Evolutionary conservation across 2,888 invertebrate species (phyloP), one percentile per base, ranked within the genome.

Genomic region (Aspidiotus rigidus): DNA sequence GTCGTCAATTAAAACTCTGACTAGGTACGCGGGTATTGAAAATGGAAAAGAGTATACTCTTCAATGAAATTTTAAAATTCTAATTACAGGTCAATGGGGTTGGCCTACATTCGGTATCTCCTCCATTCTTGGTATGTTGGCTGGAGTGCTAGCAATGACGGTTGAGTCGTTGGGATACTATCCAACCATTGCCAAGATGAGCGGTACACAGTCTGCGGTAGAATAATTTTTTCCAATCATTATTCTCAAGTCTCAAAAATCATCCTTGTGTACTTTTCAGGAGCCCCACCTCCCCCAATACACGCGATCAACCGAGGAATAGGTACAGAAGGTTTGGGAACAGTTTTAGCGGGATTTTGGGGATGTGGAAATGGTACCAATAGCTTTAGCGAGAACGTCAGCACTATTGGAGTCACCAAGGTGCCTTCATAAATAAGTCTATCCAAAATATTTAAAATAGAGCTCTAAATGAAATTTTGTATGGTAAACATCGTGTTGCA

Each of bases 281-380:
- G 85, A 41, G 90, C 89, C 0, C 86, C 89, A 0, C 86, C 90
- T 0, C 93, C 93, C 0, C 93, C 93, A 0, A 79, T 88, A 8
- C 90, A 91, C 77, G 92, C 91, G 0, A 88, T 93, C 74, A 93
- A 93, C 79, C 83, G 93, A 55, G 93, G 93, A 0, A 87, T 91
- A 53, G 87, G 87, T 49, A 86, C 89, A 0, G 93, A 93, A 78
- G 93, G 92, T 0, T 78, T 92, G 0, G 90, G 90, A n/a, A 90
- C 90, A 0, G 80, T 91, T 70, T 78, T 93, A 57, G 90, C 90
- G 0, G 93, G 92, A 0, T 81, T 91, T 7, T 89, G 90, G 86
- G 93, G 93, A 9, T 85, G 88, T 41, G 91, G 90, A 1, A 90
- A 90, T 75, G 92, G 91, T 0, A 90, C 91, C 61, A 93, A 92